Evolutionary conservation across 2,113 vertebrate genomes (phyloP), one percentile per base, ranked within the genome.

Genomic region (Oncorhynchus masou): DNA sequence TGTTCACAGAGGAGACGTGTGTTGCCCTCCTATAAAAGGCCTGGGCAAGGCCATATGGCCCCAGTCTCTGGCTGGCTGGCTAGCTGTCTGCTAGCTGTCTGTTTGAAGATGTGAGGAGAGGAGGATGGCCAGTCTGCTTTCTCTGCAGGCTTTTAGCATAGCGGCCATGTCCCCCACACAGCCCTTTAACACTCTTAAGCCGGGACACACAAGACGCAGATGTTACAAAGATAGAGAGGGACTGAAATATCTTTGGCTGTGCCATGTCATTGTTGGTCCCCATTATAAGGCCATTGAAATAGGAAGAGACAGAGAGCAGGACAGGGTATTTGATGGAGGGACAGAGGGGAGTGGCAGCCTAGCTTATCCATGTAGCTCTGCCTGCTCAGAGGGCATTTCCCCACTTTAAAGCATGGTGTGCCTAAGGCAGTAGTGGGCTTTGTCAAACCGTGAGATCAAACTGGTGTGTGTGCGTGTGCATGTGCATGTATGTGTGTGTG

Each of bases 171-270:
- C 72, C 24, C 66, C 73, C 39, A 59, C 29, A 15, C 34, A 60
- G 45, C 75, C 70, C 85, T 90, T 88, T 81, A 73, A 79, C 83
- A 82, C 85, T 86, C 31, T 80, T 80, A 73, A 85, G 82, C 54
- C 75, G 64, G 67, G 76, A 73, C 60, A 39, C 78, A 19, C 75
- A 77, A 69, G 77, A 77, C 76, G 60, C 85, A 89, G 85, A 79
- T 87, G 80, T 73, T 76, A 78, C 6, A 20, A 20, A 57, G 73
- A 80, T 75, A 73, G 45, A 84, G 78, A 88, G 81, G 75, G 81
- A 84, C 85, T 84, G 74, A 87, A 84, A 79, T 75, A 71, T 65
- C 78, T 80, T 48, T 22, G 39, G 39, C 67, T 59, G 34, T 64
- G 31, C 29, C 31, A 39, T 39, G 39, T 45, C 39, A 12, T 45